These are phyloP conservation scores for Meloidogyne exigua DNA, from an alignment of 1,140 invertebrate genomes.

Conservation along the genomic window DNA sequence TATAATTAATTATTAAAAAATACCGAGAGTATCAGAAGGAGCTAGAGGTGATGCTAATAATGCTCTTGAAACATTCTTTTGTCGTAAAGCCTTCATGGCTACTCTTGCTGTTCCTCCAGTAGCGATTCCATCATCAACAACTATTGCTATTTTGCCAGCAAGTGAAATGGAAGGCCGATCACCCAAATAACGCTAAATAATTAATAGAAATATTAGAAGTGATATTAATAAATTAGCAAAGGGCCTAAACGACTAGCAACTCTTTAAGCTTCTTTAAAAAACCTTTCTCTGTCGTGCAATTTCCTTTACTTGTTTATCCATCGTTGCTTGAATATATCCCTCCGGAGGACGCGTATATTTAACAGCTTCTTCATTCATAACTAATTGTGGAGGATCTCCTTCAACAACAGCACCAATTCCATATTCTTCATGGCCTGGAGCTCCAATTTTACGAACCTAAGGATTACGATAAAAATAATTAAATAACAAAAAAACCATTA, in stretches of 20 bases:
- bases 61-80: conserved; percentile 17
- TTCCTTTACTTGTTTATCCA: conserved; percentile 20
- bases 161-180: conserved; percentile 9
- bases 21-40: conserved; percentile 23
- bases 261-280: too few relatives aligned
- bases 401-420: conserved; percentile 31
- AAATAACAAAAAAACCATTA: conserved; percentile 23
- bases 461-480: background rate
- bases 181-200: conserved; percentile 22
- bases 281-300: conserved; percentile 17
- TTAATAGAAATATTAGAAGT: too few relatives aligned
- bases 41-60: conserved; percentile 22
- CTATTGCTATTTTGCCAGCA: conserved; percentile 23
- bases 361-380: conserved; percentile 15
- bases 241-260: too few relatives aligned
- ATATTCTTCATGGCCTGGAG: conserved; percentile 31
- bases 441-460: conserved; percentile 27
- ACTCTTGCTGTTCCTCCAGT: conserved; percentile 28
- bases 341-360: conserved; percentile 4
- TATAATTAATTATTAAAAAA: background rate
- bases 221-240: too few relatives aligned
- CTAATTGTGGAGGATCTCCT: conserved; percentile 20
- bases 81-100: conserved; percentile 23
- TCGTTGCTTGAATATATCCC: conserved; percentile 10
- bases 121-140: conserved; percentile 31